A percentile compares a stretch with the other conserved stretches of the same genome.
phyloP scores from a whole-genome alignment of 2,113 vertebrate genomes.

The Columba livia region DNA sequence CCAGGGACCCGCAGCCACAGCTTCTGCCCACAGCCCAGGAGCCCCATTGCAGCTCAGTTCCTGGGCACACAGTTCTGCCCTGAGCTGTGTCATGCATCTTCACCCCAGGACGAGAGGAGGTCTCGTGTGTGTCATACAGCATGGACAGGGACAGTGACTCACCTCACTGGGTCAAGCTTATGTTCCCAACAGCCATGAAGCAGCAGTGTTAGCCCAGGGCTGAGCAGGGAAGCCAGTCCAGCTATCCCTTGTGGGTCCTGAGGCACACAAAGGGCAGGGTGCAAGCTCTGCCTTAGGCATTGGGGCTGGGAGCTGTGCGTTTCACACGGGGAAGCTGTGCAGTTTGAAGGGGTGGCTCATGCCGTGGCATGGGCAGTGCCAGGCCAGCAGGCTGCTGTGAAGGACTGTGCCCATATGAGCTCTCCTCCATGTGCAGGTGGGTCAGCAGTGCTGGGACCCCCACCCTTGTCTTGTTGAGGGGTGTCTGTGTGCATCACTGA shows the following conservation, averaged over 20 bases:
- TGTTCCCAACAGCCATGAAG: neutral
- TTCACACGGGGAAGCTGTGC: neutral
- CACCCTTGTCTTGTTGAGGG: accelerated
- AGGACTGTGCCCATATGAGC: neutral
- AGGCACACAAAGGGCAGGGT: accelerated
- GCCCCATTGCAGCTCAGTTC: neutral
- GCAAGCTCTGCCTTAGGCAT: neutral
- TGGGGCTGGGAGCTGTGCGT: neutral
- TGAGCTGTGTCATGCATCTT: accelerated
- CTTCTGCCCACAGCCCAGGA: neutral
- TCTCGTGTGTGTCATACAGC: neutral
- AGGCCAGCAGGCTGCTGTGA: neutral
- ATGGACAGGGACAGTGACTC: neutral
- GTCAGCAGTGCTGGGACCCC: neutral
- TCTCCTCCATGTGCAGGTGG: accelerated
- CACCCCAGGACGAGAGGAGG: accelerated
- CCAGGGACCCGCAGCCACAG: too few species aligned
- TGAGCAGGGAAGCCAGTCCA: neutral
- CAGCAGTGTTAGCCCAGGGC: neutral
- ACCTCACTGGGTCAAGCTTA: neutral
- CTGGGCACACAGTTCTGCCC: neutral
- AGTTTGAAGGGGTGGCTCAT: neutral
- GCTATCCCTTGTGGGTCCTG: accelerated
- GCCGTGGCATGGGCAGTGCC: accelerated
- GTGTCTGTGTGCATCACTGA: accelerated